Percentiles rank a stretch among this genome's conserved stretches.
phyloP scores from a whole-genome alignment of 2,888 invertebrate genomes.

The Crossocerus cetratus region DNA sequence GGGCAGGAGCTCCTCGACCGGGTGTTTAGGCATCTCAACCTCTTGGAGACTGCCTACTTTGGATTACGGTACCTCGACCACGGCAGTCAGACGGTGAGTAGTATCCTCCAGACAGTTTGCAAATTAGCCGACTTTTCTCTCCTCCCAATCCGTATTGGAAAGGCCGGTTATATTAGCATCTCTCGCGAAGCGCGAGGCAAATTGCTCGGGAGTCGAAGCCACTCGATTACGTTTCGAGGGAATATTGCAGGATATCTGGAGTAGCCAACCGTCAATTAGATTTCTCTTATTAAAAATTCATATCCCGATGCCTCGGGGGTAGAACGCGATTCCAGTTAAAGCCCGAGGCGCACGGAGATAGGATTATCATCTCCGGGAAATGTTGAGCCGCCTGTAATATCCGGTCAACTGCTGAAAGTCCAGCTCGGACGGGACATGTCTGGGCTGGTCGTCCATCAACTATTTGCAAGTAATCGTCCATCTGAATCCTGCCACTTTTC shows the following conservation, averaged over 20 bases:
- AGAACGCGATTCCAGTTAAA: constrained; percentile 29
- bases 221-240: constrained; percentile 4
- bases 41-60: constrained; percentile 97
- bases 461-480: neutral
- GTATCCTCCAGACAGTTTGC: too few relatives aligned
- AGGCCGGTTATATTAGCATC: too few relatives aligned
- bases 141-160: too few relatives aligned
- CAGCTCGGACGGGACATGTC: constrained; percentile 22
- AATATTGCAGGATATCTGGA: constrained; percentile 4
- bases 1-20: constrained; percentile 95
- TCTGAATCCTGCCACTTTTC: constrained; percentile 46
- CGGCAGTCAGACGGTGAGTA: constrained; percentile 94
- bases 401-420: constrained; percentile 61
- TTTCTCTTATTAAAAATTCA: constrained; percentile 49
- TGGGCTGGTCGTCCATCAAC: neutral
- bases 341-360: constrained; percentile 33
- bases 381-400: constrained; percentile 65
- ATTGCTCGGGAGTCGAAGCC: neutral
- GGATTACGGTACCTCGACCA: constrained; percentile 95
- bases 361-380: constrained; percentile 68
- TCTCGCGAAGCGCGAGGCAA: too few relatives aligned
- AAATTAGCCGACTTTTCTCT: too few relatives aligned
- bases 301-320: constrained; percentile 22
- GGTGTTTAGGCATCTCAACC: constrained; percentile 94
- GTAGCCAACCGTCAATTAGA: constrained; percentile 49